Evolutionary conservation across 2,797 vertebrate genomes (phyloP), one percentile per base, ranked within the genome.

Genomic region (Mormyrus hasselquistii): DNA sequence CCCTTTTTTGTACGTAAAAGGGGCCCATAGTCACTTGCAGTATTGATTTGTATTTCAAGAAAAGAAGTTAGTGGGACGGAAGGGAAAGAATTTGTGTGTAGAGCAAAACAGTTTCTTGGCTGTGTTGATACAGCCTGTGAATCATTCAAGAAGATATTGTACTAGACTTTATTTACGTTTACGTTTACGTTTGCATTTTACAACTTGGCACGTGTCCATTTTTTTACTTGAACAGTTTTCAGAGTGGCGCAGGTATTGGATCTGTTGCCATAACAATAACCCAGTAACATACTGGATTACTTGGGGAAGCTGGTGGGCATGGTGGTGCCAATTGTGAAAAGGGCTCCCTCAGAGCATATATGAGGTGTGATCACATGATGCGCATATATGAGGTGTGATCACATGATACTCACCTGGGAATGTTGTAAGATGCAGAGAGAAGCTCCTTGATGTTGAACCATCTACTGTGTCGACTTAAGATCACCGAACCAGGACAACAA

Each of bases 401-500:
- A 22, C 41, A 79, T 9, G 50, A 29, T 19, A 50, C 91, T 92
- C 91, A 99, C 98, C 98, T 96, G 14, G 98, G 97, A 50, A 99
- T 95, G 90, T 97, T 97, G 0, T 97, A 97, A 50, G 97, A 97
- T 2, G 97, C 97, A 94, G 97, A 98, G 91, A 99, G 95, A 47
- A 99, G 96, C 90, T 98, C 98, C 95, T 97, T 98, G 92, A 99
- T 98, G 92, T 99, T 98, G 92, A 95, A 97, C 29, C 98, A 97
- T 92, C 96, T 98, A 94, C 98, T 98, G 94, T 96, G 95, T 19
- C 88, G 76, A 89, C 94, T 96, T 92, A 97, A 96, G 86, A 96
- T 93, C 92, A 96, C 96, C 96, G 96, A 93, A 22, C 34, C 49
- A 22, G 73, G 34, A 73, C 16, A 53, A 38, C 73, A 79, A 16